A percentile compares a stretch with the other conserved stretches of the same genome.
These are phyloP conservation scores for Helicolenus hilgendorfi DNA, from an alignment of 2,797 vertebrate genomes.

Conservation along the genomic window DNA sequence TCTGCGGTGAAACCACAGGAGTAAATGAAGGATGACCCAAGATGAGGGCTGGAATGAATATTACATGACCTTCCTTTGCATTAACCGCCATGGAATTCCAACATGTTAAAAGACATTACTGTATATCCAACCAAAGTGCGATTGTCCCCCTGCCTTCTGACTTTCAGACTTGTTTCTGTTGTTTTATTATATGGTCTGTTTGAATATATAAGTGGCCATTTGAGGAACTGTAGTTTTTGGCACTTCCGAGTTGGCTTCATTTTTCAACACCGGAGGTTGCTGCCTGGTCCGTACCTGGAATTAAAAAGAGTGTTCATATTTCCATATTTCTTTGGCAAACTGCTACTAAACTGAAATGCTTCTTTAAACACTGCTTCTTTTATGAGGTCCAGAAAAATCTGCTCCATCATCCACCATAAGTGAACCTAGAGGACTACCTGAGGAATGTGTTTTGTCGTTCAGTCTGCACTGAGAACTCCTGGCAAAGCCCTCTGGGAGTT, in stretches of 20 bases:
- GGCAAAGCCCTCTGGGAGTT: conserved; percentile 38
- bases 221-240: not conserved
- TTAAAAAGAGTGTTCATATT: not conserved
- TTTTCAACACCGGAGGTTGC: not conserved
- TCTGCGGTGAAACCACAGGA: conserved; percentile 29
- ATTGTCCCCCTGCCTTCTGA: not conserved
- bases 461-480: not conserved
- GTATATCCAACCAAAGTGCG: not conserved
- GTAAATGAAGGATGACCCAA: conserved; percentile 26
- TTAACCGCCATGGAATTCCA: conserved; percentile 5
- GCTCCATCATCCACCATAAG: not conserved
- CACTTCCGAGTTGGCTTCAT: not conserved
- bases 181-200: not conserved
- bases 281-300: not conserved
- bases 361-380: not conserved
- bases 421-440: not conserved
- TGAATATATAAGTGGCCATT: not conserved
- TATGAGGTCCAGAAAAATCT: not conserved
- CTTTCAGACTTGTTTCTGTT: not conserved
- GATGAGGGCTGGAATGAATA: conserved; percentile 33
- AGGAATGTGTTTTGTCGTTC: conserved; percentile 1
- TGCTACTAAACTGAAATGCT: not conserved
- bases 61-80: conserved; percentile 37
- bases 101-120: not conserved
- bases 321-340: not conserved